Evolutionary conservation across 2,113 vertebrate species (phyloP).

Genomic region (Protobothrops mucrosquamatus): DNA sequence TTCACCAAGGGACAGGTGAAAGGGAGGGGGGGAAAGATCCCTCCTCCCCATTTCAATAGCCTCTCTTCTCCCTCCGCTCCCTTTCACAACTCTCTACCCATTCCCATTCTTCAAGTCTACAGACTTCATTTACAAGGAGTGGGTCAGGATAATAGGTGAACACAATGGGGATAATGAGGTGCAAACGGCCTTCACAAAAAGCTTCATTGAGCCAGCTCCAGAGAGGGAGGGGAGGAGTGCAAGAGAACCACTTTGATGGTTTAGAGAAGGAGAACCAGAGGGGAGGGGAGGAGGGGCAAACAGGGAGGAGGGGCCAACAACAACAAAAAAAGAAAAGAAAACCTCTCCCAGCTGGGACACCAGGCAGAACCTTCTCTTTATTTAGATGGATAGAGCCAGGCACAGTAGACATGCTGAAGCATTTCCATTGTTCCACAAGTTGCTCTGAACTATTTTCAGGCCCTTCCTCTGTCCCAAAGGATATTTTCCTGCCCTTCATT

Average conservation of each 20-base stretch:
- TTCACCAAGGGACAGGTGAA: fast-evolving
- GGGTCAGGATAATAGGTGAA: background rate
- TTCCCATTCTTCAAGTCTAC: slow-evolving; percentile 14
- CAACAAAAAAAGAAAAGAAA: slow-evolving; percentile 32
- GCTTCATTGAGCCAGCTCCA: slow-evolving; percentile 33
- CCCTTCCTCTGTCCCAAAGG: background rate
- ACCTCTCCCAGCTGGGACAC: slow-evolving; percentile 62
- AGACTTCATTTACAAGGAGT: slow-evolving; percentile 69
- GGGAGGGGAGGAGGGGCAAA: slow-evolving; percentile 1
- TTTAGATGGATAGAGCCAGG: slow-evolving; percentile 71
- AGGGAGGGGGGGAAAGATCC: background rate
- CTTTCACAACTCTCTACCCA: slow-evolving; percentile 21
- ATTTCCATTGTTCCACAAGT: background rate
- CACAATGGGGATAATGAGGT: slow-evolving; percentile 74
- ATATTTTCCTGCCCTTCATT: background rate
- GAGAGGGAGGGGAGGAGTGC: background rate
- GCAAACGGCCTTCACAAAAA: slow-evolving; percentile 70
- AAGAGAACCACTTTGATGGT: background rate
- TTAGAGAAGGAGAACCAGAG: background rate
- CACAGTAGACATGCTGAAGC: slow-evolving; percentile 7
- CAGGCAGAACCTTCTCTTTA: slow-evolving; percentile 69
- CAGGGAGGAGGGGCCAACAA: background rate
- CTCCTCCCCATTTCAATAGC: background rate
- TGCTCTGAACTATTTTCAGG: slow-evolving; percentile 18
- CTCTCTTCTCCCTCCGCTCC: background rate